Evolutionary conservation across 92 coral and sea anemone genomes (phyloP).

Genomic region (Ricordea florida): DNA sequence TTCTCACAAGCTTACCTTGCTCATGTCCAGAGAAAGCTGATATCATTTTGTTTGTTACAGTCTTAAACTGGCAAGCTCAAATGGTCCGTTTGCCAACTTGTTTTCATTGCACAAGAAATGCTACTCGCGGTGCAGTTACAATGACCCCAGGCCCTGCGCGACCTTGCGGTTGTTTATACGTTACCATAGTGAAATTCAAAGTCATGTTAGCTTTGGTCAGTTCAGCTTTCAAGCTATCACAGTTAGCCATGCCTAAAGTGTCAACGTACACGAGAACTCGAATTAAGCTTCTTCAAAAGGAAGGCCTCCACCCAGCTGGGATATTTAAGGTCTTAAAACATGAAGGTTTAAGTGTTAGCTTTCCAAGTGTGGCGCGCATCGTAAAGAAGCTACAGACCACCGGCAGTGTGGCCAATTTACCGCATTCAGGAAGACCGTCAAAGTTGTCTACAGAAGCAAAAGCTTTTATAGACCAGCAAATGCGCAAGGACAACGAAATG

Average conservation of each 20-base stretch:
- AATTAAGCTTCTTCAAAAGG: not conserved
- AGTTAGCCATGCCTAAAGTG: not conserved
- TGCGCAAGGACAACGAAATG: conserved; percentile 9
- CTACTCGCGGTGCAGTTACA: too few species aligned
- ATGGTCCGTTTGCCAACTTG: too few species aligned
- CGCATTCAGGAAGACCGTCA: conserved; percentile 3
- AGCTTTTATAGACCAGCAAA: conserved; percentile 27
- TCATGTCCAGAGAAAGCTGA: too few species aligned
- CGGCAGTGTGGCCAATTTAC: not conserved
- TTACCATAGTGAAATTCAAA: too few species aligned
- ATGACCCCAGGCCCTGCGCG: too few species aligned
- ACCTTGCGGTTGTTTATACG: too few species aligned
- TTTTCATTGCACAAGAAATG: too few species aligned
- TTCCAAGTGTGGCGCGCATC: not conserved
- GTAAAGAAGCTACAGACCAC: not conserved
- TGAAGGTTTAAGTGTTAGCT: not conserved
- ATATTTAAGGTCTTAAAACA: not conserved
- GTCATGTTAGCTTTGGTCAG: not conserved
- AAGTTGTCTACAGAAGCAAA: conserved; percentile 13
- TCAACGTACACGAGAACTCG: not conserved
- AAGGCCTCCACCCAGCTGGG: conserved; percentile 5
- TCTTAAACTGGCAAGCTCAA: too few species aligned
- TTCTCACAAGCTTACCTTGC: too few species aligned
- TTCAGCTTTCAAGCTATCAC: not conserved
- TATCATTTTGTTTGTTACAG: too few species aligned